Percentiles rank a stretch among this genome's conserved stretches.
Evolutionary conservation across 2,797 vertebrate species (phyloP).

Genomic region (Acipenser oxyrinchus): DNA sequence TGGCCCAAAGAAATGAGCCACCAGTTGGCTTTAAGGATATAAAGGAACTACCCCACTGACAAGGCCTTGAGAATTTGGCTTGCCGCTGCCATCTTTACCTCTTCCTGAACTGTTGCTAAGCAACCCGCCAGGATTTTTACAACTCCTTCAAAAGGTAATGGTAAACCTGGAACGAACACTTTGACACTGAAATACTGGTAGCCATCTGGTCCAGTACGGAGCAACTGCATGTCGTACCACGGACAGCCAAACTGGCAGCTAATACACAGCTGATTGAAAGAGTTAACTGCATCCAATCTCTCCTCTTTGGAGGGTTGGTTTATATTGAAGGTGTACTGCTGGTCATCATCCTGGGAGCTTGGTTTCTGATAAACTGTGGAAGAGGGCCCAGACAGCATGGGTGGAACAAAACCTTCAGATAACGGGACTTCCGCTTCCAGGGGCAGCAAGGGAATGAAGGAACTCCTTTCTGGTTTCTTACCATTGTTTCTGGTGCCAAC

Average conservation of each 20-base stretch:
- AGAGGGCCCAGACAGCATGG: neutral
- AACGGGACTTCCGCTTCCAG: neutral
- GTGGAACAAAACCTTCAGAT: neutral
- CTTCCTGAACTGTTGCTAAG: constrained; percentile 13
- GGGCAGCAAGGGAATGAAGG: neutral
- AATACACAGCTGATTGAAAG: constrained; percentile 48
- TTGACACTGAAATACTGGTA: constrained; percentile 62
- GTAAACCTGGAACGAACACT: constrained; percentile 49
- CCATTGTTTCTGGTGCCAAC: no score
- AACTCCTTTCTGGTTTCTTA: no score
- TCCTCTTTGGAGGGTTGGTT: neutral
- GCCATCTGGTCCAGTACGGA: constrained; percentile 42
- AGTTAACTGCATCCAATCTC: constrained; percentile 8
- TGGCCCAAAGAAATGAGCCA: no score
- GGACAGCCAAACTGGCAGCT: constrained; percentile 42
- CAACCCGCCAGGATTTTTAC: constrained; percentile 36
- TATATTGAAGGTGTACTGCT: neutral
- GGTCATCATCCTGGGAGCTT: constrained; percentile 1
- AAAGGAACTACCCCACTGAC: neutral
- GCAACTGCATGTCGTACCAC: constrained; percentile 42
- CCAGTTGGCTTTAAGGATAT: neutral
- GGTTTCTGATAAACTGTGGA: neutral
- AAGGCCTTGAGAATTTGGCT: constrained; percentile 39
- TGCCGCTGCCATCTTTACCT: constrained; percentile 36
- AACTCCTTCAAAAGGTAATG: constrained; percentile 39